A percentile compares a stretch with the other conserved stretches of the same genome.
Evolutionary conservation across 1,140 invertebrate species (phyloP).

Genomic region (Zaprionus davidi): DNA sequence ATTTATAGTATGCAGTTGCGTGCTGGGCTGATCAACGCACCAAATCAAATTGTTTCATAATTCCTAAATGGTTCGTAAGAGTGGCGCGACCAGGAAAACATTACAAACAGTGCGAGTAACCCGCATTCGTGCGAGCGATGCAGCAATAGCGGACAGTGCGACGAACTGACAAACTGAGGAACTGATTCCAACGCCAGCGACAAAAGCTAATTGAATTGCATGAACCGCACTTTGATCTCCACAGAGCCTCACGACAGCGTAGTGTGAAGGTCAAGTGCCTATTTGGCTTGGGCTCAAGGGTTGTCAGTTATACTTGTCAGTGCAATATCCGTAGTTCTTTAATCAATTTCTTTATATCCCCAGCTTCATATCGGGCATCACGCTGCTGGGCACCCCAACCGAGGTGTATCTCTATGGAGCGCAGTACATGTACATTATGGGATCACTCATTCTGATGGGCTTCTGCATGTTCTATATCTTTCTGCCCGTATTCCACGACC

Average conservation of each 20-base stretch:
- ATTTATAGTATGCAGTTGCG: constrained; percentile 48
- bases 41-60: constrained; percentile 68
- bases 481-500: constrained; percentile 92
- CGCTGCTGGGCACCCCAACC: constrained; percentile 89
- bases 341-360: background rate
- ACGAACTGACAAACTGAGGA: background rate
- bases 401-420: constrained; percentile 93
- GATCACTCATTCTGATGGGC: constrained; percentile 87
- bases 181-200: constrained; percentile 10
- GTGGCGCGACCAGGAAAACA: constrained; percentile 6
- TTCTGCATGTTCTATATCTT: constrained; percentile 89
- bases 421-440: constrained; percentile 88
- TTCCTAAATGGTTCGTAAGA: constrained; percentile 54
- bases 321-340: background rate
- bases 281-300: background rate
- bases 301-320: background rate
- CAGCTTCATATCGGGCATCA: constrained; percentile 88
- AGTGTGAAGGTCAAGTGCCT: constrained; percentile 59
- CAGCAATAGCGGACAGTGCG: background rate
- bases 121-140: constrained; percentile 26
- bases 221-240: constrained; percentile 77
- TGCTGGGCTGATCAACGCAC: constrained; percentile 61
- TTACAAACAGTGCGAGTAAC: constrained; percentile 15
- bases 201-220: constrained; percentile 70
- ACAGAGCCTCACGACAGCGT: constrained; percentile 20